Conservation (phyloP, 2,113 vertebrate species). For the Amphilophus citrinellus region DNA sequence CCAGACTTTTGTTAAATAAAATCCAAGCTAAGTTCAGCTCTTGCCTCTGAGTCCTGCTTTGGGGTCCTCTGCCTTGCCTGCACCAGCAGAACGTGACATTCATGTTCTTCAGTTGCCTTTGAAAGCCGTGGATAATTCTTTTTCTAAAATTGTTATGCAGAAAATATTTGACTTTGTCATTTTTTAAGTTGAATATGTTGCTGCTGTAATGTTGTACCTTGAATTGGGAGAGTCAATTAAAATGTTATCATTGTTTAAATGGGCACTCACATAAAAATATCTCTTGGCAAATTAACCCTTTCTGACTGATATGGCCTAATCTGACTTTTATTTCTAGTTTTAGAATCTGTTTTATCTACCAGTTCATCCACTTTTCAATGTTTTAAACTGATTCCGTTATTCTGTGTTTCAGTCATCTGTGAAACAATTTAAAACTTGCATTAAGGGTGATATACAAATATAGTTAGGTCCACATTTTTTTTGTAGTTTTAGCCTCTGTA, state of each 20-base stretch:
- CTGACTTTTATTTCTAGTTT: neutral
- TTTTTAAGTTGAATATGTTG: slow-evolving; percentile 6
- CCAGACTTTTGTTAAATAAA: no score
- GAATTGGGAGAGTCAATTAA: neutral
- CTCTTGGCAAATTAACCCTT: neutral
- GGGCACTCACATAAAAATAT: neutral
- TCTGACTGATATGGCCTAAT: neutral
- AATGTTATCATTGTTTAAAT: neutral
- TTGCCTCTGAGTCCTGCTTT: no score
- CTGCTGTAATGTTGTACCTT: neutral
- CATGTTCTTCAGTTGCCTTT: neutral
- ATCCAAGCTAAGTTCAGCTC: no score
- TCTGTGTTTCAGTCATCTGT: neutral
- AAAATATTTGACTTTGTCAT: neutral
- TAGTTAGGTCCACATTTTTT: fast-evolving
- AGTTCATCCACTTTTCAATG: neutral
- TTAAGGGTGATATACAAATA: neutral
- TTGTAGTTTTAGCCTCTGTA: no score
- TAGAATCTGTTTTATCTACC: neutral
- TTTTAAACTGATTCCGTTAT: neutral
- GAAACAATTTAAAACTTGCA: neutral
- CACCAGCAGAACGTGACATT: neutral
- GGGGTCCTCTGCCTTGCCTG: no score
- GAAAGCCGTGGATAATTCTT: neutral
- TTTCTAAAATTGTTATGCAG: neutral